Evolutionary conservation across 2,113 vertebrate species (phyloP), one percentile per base, ranked within the genome.

Genomic region (Pterocles gutturalis): DNA sequence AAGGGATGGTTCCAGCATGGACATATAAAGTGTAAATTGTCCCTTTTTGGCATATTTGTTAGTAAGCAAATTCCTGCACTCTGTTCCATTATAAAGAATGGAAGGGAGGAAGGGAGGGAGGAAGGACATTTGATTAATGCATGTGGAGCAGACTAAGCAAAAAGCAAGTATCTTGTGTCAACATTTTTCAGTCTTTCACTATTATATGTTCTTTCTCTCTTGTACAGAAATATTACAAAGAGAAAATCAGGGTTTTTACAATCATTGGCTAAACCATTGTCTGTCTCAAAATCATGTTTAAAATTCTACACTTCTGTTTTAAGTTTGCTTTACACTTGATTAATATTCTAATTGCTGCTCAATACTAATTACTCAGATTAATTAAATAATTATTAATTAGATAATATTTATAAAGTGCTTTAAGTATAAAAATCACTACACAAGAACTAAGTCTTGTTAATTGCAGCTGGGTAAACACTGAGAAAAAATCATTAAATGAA

Each of bases 331-430:
- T 76, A 57, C 12, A 34, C n/a, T 86, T 3, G 1, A 71, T 71
- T 96, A 76, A 80, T 93, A 88, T 66, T 90, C 54, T 80, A 96
- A 87, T 64, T 73, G 54, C 34, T 60, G 49, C 54, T 89, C 19
- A 86, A 58, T 57, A 66, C 25, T 77, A 94, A 93, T 90, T 89
- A 73, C 76, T 90, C 14, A 79, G 45, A 94, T 87, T 93, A 96
- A 96, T 97, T 86, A 89, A 38, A 75, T 82, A 95, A 81, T 33
- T 43, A 89, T 90, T 94, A 93, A 95, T 90, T 85, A 71, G 48
- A 81, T 51, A 93, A 89, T 43, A 60, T 43, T 70, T 79, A 24
- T 64, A 85, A 95, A 93, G 16, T 65, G n/a, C 11, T 90, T 61
- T 75, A 46, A 87, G 76, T n/a, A 85, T 72, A 86, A 93, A 88